Evolutionary conservation across 37 sponge, comb jelly and placozoan species (phyloP), one percentile per base, ranked within the genome.

Genomic region (Cladorhizidae sp.): DNA sequence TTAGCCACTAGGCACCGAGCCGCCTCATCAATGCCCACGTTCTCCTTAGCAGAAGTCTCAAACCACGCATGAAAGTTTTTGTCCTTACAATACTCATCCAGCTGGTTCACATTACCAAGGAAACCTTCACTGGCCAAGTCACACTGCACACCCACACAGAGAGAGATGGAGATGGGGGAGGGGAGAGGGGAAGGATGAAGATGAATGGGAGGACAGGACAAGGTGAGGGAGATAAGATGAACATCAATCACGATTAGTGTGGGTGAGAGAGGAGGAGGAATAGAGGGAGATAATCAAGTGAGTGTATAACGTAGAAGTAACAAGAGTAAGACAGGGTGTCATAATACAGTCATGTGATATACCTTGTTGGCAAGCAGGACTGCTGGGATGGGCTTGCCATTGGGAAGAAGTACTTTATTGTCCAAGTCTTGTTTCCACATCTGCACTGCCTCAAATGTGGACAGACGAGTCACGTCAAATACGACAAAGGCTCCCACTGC

Each of bases 341-440:
- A 40, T 3, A 40, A 42, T 61, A 1, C 12, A 78, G 0, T 31
- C 52, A 33, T 52, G 35, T 0, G 0, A 23, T 73, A 29, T 33
- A 97, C 98, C 89, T 97, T 98, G 72, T 98, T 98, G 2, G 95
- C 97, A 31, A 98, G 82, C 1, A 98, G 80, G 21, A 98, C 93
- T 22, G 91, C 94, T 43, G 99, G 99, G 11, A 98, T 89, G 31
- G 92, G 86, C 40, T 90, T 87, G 0, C 97, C 99, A 79, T 94
- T 86, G 18, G 95, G 89, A 1, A 94, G 80, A 17, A 89, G 69
- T 6, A 96, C 97, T 59, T 98, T 98, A 73, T 82, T 89, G 68
- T 98, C 99, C n/a, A 98, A 69, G 67, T 98, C 99, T 42, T 80
- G 74, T 79, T 98, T 98, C 99, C 99, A 98, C 80, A 89, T 96